These are phyloP conservation scores for Agrochola circellaris DNA, from an alignment of 2,888 invertebrate species.

Conservation along the genomic window DNA sequence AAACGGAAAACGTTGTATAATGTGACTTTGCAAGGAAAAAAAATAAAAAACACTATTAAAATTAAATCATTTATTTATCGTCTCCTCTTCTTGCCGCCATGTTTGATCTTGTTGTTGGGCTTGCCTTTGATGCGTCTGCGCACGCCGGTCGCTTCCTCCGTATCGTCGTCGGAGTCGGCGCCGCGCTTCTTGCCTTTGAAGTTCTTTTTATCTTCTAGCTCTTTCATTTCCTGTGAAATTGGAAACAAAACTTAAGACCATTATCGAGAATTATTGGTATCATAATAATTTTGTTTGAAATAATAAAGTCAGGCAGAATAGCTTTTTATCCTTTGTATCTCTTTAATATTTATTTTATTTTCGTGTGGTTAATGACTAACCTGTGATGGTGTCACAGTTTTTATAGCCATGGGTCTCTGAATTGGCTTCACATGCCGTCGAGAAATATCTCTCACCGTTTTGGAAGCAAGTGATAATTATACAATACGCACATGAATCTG, in stretches of 20 bases:
- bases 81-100: constrained; percentile 81
- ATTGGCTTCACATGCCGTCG: no score
- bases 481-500: no score
- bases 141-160: constrained; percentile 95
- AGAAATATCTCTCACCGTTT: no score
- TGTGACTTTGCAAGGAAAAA: neutral
- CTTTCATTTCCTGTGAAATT: constrained; percentile 93
- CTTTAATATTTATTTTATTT: no score
- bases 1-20: no score
- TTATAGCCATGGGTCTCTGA: no score
- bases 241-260: neutral
- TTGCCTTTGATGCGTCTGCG: constrained; percentile 93
- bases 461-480: no score
- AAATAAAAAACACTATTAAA: constrained; percentile 32
- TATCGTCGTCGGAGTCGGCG: constrained; percentile 93
- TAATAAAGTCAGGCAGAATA: neutral
- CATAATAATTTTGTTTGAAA: neutral
- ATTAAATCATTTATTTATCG: constrained; percentile 74
- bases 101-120: constrained; percentile 75
- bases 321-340: neutral
- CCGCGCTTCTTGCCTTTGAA: constrained; percentile 90
- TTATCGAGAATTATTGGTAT: neutral
- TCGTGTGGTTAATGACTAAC: no score
- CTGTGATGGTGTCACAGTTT: no score
- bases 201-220: constrained; percentile 93